These are phyloP conservation scores for Pseudotriccus pelzelni DNA, from an alignment of 2,797 vertebrate species.

Conservation along the genomic window DNA sequence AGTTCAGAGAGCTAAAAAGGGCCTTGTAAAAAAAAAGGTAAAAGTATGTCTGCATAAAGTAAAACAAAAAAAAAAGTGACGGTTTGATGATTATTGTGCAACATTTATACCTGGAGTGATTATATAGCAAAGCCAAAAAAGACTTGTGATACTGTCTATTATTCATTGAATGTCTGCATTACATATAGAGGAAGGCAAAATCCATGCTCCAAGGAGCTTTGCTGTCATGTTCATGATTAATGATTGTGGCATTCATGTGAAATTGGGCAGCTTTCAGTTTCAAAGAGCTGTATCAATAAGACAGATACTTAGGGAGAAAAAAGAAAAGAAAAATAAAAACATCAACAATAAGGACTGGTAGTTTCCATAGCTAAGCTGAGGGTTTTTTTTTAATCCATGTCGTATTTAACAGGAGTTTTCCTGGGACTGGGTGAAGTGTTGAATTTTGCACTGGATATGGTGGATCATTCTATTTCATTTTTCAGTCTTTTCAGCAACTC, in stretches of 20 bases:
- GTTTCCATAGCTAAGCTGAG: neutral
- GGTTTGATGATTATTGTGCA: neutral
- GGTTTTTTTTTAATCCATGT: neutral
- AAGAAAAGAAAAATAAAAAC: neutral
- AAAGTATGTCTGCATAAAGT: neutral
- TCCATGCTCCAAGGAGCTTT: neutral
- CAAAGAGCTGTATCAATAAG: neutral
- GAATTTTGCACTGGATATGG: neutral
- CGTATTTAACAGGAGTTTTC: neutral
- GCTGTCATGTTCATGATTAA: neutral
- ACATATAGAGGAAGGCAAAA: neutral
- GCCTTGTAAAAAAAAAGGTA: neutral
- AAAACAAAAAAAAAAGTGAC: neutral
- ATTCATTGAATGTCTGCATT: neutral
- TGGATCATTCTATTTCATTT: neutral
- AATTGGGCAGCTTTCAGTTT: neutral
- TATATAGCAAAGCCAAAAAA: neutral
- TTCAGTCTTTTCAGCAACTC: neutral
- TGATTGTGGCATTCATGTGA: neutral
- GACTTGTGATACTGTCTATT: neutral
- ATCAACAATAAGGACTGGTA: neutral
- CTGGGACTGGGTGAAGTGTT: neutral
- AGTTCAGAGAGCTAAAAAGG: neutral
- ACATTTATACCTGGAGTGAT: neutral
- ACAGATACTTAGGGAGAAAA: neutral